Percentiles rank a stretch among this genome's conserved stretches.
These are phyloP conservation scores for Enteromius paludinosus DNA, from an alignment of 2,797 vertebrate genomes.

Conservation along the genomic window DNA sequence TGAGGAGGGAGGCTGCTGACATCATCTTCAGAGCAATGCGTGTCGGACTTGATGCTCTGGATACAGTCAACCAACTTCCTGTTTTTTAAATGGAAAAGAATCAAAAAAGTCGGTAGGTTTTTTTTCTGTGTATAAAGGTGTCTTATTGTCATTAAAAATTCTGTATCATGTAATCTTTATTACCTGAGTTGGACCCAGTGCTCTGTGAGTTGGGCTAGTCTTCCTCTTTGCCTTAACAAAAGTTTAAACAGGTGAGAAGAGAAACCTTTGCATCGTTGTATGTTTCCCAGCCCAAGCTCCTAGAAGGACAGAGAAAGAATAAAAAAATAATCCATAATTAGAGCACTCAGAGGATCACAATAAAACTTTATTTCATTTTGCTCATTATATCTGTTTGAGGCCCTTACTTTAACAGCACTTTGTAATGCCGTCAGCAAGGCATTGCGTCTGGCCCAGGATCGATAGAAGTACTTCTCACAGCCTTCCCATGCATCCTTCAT, in stretches of 20 bases:
- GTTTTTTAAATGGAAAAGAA: neutral
- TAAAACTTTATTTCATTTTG: neutral
- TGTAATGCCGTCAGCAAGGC: constrained; percentile 82
- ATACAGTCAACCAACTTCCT: constrained; percentile 85
- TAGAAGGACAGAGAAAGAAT: constrained; percentile 60
- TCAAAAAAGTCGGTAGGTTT: neutral
- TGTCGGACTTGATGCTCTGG: constrained; percentile 74
- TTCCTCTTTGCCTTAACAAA: constrained; percentile 84
- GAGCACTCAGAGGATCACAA: neutral
- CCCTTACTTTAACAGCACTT: constrained; percentile 85
- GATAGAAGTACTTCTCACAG: constrained; percentile 97
- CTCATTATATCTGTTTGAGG: neutral
- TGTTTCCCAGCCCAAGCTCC: constrained; percentile 87
- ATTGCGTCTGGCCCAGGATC: constrained; percentile 86
- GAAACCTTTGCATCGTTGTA: constrained; percentile 92
- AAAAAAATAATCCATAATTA: neutral
- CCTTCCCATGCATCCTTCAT: constrained; percentile 87
- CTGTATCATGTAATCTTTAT: too few species aligned
- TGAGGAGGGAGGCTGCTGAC: constrained; percentile 86
- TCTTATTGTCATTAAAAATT: neutral
- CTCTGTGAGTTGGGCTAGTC: constrained; percentile 84
- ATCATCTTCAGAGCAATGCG: constrained; percentile 66
- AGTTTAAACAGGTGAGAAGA: constrained; percentile 90
- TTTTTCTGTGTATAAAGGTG: neutral
- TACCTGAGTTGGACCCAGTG: constrained; percentile 88